Evolutionary conservation across 1,140 invertebrate species (phyloP).

Genomic region (Euwallacea similis): DNA sequence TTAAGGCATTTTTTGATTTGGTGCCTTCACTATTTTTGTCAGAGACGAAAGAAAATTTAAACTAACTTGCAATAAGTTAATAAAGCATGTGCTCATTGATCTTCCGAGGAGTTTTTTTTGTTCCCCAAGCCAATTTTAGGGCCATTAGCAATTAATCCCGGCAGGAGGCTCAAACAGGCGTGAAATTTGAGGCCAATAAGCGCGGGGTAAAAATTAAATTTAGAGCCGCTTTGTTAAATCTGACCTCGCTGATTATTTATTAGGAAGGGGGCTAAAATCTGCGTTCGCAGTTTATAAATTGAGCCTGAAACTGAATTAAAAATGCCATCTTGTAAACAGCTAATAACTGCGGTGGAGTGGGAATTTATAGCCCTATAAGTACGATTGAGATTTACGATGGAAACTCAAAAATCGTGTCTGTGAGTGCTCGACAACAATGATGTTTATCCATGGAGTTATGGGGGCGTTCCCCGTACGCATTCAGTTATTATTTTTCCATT

Average conservation of each 20-base stretch:
- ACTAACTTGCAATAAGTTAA: too few relatives aligned
- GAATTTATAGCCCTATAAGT: neutral
- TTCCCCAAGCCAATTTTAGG: too few relatives aligned
- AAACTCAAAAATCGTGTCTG: neutral
- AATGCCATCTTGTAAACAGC: constrained; percentile 25
- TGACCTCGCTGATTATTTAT: constrained; percentile 27
- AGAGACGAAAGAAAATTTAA: too few relatives aligned
- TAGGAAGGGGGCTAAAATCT: constrained; percentile 3
- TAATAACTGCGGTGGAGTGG: too few relatives aligned
- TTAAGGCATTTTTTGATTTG: too few relatives aligned
- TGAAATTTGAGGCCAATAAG: constrained; percentile 27
- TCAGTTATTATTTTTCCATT: constrained; percentile 31
- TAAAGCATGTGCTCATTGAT: too few relatives aligned
- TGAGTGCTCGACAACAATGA: neutral
- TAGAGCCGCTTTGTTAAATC: constrained; percentile 24
- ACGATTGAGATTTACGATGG: neutral
- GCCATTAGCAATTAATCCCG: neutral
- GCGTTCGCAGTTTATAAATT: constrained; percentile 23
- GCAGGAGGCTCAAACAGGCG: constrained; percentile 11
- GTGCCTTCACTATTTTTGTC: too few relatives aligned
- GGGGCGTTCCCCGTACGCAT: neutral
- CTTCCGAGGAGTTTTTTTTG: too few relatives aligned
- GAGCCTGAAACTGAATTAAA: constrained; percentile 12
- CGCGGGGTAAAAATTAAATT: constrained; percentile 24
- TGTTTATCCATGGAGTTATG: constrained; percentile 10